Conservation (phyloP, 1,140 invertebrate genomes). For the Drosophila oshimai region DNA sequence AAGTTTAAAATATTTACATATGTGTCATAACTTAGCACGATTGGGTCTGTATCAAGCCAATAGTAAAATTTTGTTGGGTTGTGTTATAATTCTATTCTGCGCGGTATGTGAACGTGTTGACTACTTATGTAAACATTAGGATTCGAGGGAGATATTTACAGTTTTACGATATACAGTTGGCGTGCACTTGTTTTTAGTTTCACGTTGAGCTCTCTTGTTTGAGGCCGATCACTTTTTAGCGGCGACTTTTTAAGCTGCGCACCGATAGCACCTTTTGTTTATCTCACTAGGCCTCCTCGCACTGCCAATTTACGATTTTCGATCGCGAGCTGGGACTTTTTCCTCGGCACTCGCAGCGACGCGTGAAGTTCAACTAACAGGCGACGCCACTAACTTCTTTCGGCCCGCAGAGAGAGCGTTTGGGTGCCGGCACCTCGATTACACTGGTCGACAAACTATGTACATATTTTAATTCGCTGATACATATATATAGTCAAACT, state of each 20-base stretch:
- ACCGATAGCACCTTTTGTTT: not conserved
- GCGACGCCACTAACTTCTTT: not conserved
- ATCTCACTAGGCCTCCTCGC: not conserved
- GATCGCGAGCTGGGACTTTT: constrained; percentile 6
- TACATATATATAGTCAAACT: no score
- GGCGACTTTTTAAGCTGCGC: not conserved
- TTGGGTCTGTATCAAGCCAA: no score
- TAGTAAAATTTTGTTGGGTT: no score
- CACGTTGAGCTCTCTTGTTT: not conserved
- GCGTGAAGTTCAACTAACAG: constrained; percentile 26
- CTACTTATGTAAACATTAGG: not conserved
- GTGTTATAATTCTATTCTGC: not conserved
- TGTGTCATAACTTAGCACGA: no score
- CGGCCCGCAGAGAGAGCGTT: not conserved
- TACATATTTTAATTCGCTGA: no score
- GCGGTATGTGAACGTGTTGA: not conserved
- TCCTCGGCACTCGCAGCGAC: constrained; percentile 1
- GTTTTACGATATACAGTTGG: not conserved
- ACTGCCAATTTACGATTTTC: not conserved
- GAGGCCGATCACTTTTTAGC: not conserved
- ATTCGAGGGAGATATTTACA: not conserved
- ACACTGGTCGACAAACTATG: no score
- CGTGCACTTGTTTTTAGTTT: not conserved
- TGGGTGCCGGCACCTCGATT: no score
- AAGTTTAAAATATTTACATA: no score